Conservation (phyloP, 2,113 vertebrate genomes). For the Bujurquina vittata region DNA sequence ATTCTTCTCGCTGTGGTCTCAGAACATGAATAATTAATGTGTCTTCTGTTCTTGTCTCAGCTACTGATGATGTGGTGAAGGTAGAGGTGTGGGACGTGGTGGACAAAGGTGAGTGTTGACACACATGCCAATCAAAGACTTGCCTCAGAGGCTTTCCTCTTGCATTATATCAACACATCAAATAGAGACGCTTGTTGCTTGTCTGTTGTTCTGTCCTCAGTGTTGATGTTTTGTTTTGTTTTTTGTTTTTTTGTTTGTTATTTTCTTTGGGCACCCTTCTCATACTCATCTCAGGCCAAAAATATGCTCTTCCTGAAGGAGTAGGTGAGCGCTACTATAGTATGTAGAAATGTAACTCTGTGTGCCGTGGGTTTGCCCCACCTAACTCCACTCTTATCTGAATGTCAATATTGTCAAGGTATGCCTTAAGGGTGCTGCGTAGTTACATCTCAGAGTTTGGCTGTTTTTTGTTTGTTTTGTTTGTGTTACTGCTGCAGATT, state of each 20-base stretch:
- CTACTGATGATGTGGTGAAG: conserved; percentile 97
- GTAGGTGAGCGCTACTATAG: conserved; percentile 81
- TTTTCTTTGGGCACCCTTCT: conserved; percentile 37
- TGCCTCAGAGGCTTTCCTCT: conserved; percentile 11
- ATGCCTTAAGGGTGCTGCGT: conserved; percentile 41
- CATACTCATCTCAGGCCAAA: conserved; percentile 83
- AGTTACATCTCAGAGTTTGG: conserved; percentile 30
- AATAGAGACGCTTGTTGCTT: conserved; percentile 20
- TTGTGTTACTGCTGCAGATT: conserved; percentile 12
- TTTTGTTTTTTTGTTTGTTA: conserved; percentile 15
- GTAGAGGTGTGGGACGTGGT: conserved; percentile 99
- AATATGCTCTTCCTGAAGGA: conserved; percentile 84
- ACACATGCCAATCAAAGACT: background rate
- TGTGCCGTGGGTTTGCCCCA: conserved; percentile 61
- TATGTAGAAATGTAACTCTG: conserved; percentile 59
- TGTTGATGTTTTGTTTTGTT: conserved; percentile 68
- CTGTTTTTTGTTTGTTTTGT: background rate
- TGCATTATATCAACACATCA: conserved; percentile 1
- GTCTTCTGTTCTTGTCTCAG: conserved; percentile 70
- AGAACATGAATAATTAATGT: background rate
- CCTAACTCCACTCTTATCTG: conserved; percentile 50
- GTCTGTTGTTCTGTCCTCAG: conserved; percentile 36
- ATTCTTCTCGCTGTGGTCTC: background rate
- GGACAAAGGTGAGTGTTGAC: conserved; percentile 90
- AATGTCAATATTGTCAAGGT: conserved; percentile 59